Base-by-base conservation (phyloP, 1,140 invertebrate genomes). In the Idris sp. region DNA sequence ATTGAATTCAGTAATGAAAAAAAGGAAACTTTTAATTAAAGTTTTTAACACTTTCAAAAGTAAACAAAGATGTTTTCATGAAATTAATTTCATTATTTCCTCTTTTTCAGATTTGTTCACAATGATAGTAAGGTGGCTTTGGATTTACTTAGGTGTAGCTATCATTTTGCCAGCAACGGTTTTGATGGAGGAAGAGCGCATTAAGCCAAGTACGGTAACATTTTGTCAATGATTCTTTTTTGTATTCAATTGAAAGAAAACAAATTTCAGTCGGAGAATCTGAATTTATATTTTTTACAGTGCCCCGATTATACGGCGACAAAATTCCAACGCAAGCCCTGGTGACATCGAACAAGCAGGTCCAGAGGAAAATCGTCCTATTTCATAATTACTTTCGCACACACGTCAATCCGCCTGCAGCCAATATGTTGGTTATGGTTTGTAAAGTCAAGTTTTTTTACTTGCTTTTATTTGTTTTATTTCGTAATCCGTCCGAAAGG, bases 351-450 rank as follows among this genome's bases (percentile, higher is more conserved):
- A 88, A 89, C 71, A 83, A 88, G 51, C 89, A 90, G 59, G 90
- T 93, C 5, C 90, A 91, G 77, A 88, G 89, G 74, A 93, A 93
- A 86, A 93, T 95, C 54, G 91, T 93, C 0, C 85, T 91, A 5
- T 92, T 92, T 79, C 94, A 95, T 84, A 95, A 95, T 83, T 92
- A 91, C 77, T 94, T 94, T 82, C 88, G 94, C 33, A 89, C 90
- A 0, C 91, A 90, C 79, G 94, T 95, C 10, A 85, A 89, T 44
- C 94, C 94, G 0, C 85, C 89, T 10, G 93, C 93, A 3, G 88
- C 92, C n/a, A 93, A 95, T 83, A 95, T 95, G 94, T 86, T 95
- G 10, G 81, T 89, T 67, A 94, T 95, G 94, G 93, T 95, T 86
- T 86, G 86, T 76, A 49, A 11, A 46, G 36, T 33, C 33, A 30